A percentile compares a stretch with the other conserved stretches of the same genome.
Conservation (phyloP, 2,888 invertebrate species). For the Hydropsyche betteni region DNA sequence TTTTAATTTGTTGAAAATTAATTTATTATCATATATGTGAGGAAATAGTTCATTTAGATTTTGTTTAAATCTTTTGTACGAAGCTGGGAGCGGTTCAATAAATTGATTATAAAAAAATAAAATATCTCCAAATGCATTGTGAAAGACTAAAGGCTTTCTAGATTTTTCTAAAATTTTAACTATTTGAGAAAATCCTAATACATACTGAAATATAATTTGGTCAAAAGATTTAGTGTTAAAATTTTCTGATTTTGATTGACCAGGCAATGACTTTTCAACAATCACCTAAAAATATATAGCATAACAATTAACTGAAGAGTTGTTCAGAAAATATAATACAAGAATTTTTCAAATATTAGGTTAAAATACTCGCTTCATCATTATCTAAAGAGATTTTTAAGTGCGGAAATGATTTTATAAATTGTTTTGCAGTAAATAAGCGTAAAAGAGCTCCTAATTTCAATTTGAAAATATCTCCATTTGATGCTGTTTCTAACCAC, state of each 20-base stretch:
- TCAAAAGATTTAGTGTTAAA: not conserved
- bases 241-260: not conserved
- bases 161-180: conserved; percentile 68
- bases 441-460: not conserved
- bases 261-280: not conserved
- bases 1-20: conserved; percentile 68
- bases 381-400: conserved; percentile 33
- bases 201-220: conserved; percentile 58
- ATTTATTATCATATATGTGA: conserved; percentile 77
- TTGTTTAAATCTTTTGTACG: conserved; percentile 72
- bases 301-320: not conserved
- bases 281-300: not conserved
- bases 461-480: not conserved
- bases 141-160: conserved; percentile 79
- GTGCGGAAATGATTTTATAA: conserved; percentile 25
- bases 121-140: conserved; percentile 77
- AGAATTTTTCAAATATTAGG: too few species aligned
- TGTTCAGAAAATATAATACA: not conserved
- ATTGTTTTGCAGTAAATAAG: not conserved
- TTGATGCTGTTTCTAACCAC: not conserved
- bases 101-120: conserved; percentile 78
- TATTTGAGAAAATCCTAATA: conserved; percentile 74
- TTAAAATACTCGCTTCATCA: conserved; percentile 35
- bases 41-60: conserved; percentile 72
- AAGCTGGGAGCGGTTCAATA: conserved; percentile 72